phyloP scores from a whole-genome alignment of 1,140 invertebrate species.

The Daktulosphaira vitifoliae region DNA sequence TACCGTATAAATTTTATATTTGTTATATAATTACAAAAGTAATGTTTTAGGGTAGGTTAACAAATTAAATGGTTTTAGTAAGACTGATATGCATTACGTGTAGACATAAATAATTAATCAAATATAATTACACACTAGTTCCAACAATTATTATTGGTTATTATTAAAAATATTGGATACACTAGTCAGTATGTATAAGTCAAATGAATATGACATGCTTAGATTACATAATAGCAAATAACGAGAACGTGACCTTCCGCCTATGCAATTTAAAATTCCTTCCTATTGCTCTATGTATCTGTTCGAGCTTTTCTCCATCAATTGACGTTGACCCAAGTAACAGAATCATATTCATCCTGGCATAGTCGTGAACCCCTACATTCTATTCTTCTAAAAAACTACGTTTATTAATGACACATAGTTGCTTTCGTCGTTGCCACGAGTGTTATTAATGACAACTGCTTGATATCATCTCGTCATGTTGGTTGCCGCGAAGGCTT shows the following conservation, averaged over 20 bases:
- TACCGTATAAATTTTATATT: no score
- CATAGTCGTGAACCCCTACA: background rate
- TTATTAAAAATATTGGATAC: no score
- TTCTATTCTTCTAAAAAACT: background rate
- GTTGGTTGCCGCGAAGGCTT: slow-evolving; percentile 22
- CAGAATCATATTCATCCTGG: slow-evolving; percentile 20
- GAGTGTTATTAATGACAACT: slow-evolving; percentile 19
- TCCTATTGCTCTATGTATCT: background rate
- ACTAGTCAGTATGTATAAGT: background rate
- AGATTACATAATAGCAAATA: slow-evolving; percentile 7
- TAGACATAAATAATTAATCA: background rate
- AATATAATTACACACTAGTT: no score
- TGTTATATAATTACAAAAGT: no score
- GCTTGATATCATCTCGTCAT: slow-evolving; percentile 27
- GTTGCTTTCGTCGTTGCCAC: background rate
- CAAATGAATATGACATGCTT: slow-evolving; percentile 7
- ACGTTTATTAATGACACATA: slow-evolving; percentile 24
- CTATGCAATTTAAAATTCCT: slow-evolving; percentile 30
- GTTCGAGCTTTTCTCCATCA: background rate
- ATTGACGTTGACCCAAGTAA: slow-evolving; percentile 21
- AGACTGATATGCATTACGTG: background rate
- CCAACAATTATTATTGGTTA: no score
- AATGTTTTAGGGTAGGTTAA: no score
- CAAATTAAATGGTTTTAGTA: no score
- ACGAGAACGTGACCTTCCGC: slow-evolving; percentile 23